Conservation (phyloP, 1,140 invertebrate genomes). For the Scaptomyza montana region DNA sequence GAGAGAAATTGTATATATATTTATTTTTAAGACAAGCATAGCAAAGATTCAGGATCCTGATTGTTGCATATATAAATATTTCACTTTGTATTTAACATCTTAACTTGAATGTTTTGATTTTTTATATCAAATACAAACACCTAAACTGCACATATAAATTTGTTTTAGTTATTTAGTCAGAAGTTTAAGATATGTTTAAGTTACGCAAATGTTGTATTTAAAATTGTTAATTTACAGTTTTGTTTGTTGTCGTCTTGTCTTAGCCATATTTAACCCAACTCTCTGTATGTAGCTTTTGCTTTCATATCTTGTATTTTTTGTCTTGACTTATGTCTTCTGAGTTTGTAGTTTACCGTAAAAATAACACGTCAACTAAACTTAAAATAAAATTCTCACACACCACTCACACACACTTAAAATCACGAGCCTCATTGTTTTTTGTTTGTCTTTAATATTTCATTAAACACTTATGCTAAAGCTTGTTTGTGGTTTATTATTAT, state of each 20-base stretch:
- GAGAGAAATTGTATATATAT: slow-evolving; percentile 18
- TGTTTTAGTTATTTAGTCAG: slow-evolving; percentile 20
- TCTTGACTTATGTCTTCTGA: slow-evolving; percentile 41
- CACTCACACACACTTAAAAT: slow-evolving; percentile 19
- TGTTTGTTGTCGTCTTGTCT: slow-evolving; percentile 52
- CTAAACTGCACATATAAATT: slow-evolving; percentile 31
- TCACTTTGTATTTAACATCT: too few relatives aligned
- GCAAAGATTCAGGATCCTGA: too few relatives aligned
- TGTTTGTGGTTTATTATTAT: slow-evolving; percentile 35
- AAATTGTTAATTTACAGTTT: slow-evolving; percentile 42
- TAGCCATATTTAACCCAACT: slow-evolving; percentile 44
- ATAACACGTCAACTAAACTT: slow-evolving; percentile 23
- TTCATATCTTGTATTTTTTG: slow-evolving; percentile 31
- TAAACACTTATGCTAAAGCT: slow-evolving; percentile 21
- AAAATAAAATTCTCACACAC: slow-evolving; percentile 22
- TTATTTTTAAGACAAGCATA: slow-evolving; percentile 4
- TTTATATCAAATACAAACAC: too few relatives aligned
- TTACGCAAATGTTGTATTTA: slow-evolving; percentile 30
- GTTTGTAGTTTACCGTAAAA: slow-evolving; percentile 24
- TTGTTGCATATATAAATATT: background rate
- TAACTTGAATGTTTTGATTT: too few relatives aligned
- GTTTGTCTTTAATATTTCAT: background rate
- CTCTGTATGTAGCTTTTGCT: slow-evolving; percentile 30
- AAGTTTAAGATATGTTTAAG: slow-evolving; percentile 38
- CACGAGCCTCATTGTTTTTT: slow-evolving; percentile 39